Evolutionary conservation across 30 jellyfish, hydroid and myxozoan genomes (phyloP).

Genomic region (Chironex yamaguchii): DNA sequence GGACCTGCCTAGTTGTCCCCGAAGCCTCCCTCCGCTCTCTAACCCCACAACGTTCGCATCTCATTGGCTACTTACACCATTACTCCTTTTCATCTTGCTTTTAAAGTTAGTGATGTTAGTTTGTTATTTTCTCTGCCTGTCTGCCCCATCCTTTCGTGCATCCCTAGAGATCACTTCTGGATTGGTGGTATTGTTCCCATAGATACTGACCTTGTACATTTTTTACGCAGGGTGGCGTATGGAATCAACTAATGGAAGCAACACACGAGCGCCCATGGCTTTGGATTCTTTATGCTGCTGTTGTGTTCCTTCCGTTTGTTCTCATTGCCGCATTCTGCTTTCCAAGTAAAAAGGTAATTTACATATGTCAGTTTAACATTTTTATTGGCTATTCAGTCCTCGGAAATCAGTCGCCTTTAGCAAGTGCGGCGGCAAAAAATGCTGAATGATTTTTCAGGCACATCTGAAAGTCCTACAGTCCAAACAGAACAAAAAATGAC

Average conservation of each 20-base stretch:
- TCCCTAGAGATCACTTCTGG: neutral
- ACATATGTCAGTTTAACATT: neutral
- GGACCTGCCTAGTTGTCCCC: no score
- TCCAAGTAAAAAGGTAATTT: conserved; percentile 85
- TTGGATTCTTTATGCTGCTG: conserved; percentile 89
- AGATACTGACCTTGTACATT: neutral
- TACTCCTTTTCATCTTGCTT: no score
- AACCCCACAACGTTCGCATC: no score
- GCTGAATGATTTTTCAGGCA: no score
- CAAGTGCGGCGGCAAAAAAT: no score
- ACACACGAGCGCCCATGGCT: conserved; percentile 97
- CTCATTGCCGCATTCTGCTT: conserved; percentile 84
- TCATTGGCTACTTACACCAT: no score
- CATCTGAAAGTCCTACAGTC: no score
- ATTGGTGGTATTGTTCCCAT: neutral
- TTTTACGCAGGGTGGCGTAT: conserved; percentile 68
- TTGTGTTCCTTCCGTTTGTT: conserved; percentile 81
- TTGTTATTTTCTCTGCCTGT: no score
- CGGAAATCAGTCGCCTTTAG: no score
- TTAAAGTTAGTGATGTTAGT: no score
- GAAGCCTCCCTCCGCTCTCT: no score
- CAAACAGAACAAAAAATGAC: no score
- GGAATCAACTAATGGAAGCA: conserved; percentile 81
- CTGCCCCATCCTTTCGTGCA: neutral
- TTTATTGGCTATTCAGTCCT: neutral